Evolutionary conservation across 2,797 vertebrate genomes (phyloP).

Genomic region (Gallinago solitaria): DNA sequence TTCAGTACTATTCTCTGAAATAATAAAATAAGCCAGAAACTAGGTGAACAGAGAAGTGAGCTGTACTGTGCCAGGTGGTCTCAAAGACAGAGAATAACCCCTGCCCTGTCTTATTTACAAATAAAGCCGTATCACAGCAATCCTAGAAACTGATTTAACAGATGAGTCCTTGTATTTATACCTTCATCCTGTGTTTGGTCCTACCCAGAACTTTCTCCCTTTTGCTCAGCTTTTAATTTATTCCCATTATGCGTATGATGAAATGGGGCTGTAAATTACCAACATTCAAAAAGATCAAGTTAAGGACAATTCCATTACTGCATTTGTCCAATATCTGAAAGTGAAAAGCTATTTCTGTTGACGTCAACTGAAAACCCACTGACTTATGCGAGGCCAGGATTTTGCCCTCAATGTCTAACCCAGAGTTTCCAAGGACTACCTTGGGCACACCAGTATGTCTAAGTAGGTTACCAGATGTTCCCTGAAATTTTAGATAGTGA

Average conservation of each 20-base stretch:
- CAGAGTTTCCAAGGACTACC: background rate
- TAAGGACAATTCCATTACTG: background rate
- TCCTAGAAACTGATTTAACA: background rate
- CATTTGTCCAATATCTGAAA: background rate
- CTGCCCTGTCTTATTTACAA: background rate
- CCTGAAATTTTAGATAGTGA: background rate
- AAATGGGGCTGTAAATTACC: background rate
- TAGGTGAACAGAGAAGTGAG: background rate
- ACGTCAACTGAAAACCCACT: background rate
- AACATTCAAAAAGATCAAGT: background rate
- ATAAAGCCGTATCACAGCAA: background rate
- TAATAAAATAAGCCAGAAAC: background rate
- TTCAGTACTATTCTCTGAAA: background rate
- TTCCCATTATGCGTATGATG: background rate
- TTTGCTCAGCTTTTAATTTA: background rate
- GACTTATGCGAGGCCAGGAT: background rate
- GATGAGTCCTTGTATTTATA: background rate
- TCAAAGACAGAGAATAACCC: background rate
- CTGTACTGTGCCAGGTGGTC: too few species aligned
- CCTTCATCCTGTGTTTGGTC: background rate
- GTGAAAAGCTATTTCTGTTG: background rate
- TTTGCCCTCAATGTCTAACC: background rate
- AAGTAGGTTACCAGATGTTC: background rate
- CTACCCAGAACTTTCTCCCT: background rate
- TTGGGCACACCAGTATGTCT: background rate